These are phyloP conservation scores for Azorinus chamasolen DNA, from an alignment of 2,888 invertebrate species.

Conservation along the genomic window DNA sequence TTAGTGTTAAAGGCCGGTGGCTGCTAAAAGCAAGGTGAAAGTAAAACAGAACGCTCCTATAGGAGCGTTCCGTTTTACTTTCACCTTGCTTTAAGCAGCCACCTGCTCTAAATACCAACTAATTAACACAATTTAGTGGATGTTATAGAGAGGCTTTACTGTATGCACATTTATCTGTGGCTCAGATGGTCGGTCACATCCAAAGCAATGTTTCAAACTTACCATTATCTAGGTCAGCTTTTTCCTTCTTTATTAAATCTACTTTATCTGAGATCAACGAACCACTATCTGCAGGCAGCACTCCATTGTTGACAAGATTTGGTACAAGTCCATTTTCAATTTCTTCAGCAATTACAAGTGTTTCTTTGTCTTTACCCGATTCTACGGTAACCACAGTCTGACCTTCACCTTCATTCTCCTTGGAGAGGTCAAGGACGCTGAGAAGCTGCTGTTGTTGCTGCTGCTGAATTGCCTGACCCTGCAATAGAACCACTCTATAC, in stretches of 20 bases:
- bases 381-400: slow-evolving; percentile 24
- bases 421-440: slow-evolving; percentile 69
- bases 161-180: no score
- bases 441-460: slow-evolving; percentile 72
- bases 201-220: background rate
- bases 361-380: slow-evolving; percentile 30
- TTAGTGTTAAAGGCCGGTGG: no score
- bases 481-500: background rate
- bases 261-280: slow-evolving; percentile 4
- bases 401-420: slow-evolving; percentile 50
- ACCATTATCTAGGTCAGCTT: slow-evolving; percentile 51
- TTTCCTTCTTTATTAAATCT: slow-evolving; percentile 17
- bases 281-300: no score
- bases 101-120: no score
- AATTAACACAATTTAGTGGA: no score
- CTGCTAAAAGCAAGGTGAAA: no score
- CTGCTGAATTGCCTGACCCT: slow-evolving; percentile 62
- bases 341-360: slow-evolving; percentile 16
- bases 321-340: slow-evolving; percentile 12
- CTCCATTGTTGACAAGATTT: slow-evolving; percentile 19
- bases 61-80: no score
- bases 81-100: no score
- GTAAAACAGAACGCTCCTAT: no score
- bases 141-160: no score
- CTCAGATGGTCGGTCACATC: no score